Evolutionary conservation across 2,797 vertebrate genomes (phyloP), one percentile per base, ranked within the genome.

Genomic region (Sebastes kiyomatsui): DNA sequence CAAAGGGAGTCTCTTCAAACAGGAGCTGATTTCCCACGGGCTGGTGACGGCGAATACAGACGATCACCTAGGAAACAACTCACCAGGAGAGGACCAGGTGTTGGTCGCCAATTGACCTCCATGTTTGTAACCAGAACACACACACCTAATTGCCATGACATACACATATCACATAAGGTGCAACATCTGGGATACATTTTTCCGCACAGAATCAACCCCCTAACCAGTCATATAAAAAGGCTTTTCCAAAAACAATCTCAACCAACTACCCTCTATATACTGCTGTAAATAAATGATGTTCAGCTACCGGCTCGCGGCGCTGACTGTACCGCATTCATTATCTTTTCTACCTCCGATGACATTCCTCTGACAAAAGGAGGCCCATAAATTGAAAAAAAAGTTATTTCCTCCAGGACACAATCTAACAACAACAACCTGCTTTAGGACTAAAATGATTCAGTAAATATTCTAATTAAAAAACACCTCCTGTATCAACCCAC

Each of bases 1-100:
- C 60, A 46, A 84, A 82, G 79, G 80, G 74, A 90, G 83, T 82
- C 83, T 91, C 82, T 87, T 90, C 87, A 93, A 92, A 91, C 81
- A 85, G 68, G 56, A 82, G 71, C 74, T 77, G 81, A 91, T 92
- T 93, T 92, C 88, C 88, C 80, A 56, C 6, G 60, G 75, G 83
- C 58, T 22, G 79, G 49, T 3, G 75, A 83, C 80, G 72, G 85
- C 81, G 76, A 84, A 85, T 28, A 80, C 58, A 22, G 49, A 70
- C 55, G 12, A 83, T 94, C 87, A 86, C 89, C 84, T 79, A 56
- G 85, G 89, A 90, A 92, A 90, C 88, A 10, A 72, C 65, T 78
- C 64, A 27, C 68, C 49, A 16, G 1, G 49, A 88, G 81, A 75
- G 79, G 22, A 81, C 65, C 64, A 77, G 77, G 70, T 80, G 78